Base-by-base conservation (phyloP, 2,113 vertebrate species). In the Pseudopodoces humilis region DNA sequence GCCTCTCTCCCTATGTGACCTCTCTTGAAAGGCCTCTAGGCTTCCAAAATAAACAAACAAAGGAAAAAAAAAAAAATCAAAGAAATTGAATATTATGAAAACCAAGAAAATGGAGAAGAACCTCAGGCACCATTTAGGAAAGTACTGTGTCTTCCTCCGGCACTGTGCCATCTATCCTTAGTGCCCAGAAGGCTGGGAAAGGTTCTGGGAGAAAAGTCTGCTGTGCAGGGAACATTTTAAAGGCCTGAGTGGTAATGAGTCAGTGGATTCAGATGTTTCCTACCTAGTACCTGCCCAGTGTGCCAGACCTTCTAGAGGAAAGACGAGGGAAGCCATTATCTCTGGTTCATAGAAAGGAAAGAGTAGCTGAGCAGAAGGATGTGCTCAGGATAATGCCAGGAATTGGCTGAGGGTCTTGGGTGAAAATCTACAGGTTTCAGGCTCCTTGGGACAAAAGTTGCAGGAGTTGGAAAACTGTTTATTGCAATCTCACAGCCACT, bases 111-210 rank as follows among this genome's bases (percentile, higher is more conserved):
- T 3, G 1, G 46, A 85, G 37, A 76, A 92, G 63, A 87, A 97
- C 90, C 83, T 88, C 75, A 90, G 90, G 92, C 90, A 90, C 37
- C 55, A 67, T 67, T 80, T 63, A 70, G 83, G 62, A 94, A 95
- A 80, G 53, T 35, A 68, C 53, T 80, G 25, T 30, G 46, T 76
- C 78, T 93, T 88, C 41, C 59, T 83, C 71, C 1, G 5, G 94
- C 91, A 62, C 37, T 49, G 67, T 79, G 70, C 63, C 82, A 49
- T 60, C 47, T 49, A 25, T 41, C n/a, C 63, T 82, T 19, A 37
- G n/a, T 88, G 79, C 82, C 94, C 69, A 72, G 85, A 83, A 95
- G 90, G 67, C 79, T 94, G 88, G 70, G 78, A 95, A 89, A 94
- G 70, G 82, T 92, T 91, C 88, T 95, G 59, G 58, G 70, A 94